Evolutionary conservation across 2,113 vertebrate species (phyloP), one percentile per base, ranked within the genome.

Genomic region (Toxostoma redivivum): DNA sequence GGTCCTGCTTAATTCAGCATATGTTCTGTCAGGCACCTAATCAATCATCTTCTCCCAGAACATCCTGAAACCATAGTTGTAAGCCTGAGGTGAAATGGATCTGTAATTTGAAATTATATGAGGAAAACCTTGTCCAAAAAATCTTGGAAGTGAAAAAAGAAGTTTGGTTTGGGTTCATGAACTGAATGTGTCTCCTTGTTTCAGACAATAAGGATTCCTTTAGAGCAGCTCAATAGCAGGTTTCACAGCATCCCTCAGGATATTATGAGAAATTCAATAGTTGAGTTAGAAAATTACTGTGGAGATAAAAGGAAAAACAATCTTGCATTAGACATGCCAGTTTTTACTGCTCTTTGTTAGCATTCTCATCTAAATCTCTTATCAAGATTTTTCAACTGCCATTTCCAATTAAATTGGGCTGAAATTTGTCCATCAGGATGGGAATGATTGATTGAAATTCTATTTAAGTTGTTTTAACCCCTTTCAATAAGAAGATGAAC

Each of bases 381-480:
- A 92, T 78, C 72, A 78, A 66, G 88, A 33, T 42, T 78, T 96
- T 94, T 89, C 70, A 86, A 31, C 77, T 76, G 30, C 70, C n/a
- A 44, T 92, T 96, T 82, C 50, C 57, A 86, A 91, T 90, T 56
- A 65, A n/a, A 62, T n/a, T 82, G 51, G 17, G 70, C 47, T 65
- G 48, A 95, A 96, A 86, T 74, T 67, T 77, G 53, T 69, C 82
- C 73, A 53, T 73, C 60, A 81, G 30, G 74, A 57, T 79, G 60
- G n/a, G 35, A 90, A 80, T 48, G 22, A 91, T 88, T 77, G 67
- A 86, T 56, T 19, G 53, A 89, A 83, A 44, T 90, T 93, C 64
- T 95, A 5, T 91, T 93, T 82, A 94, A 91, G 64, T 93, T 90
- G 2, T 35, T 92, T 93, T 72, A 91, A 58, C 54, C 33, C 50